Conservation (phyloP, 2,113 vertebrate species). For the Atlantisia rogersi region DNA sequence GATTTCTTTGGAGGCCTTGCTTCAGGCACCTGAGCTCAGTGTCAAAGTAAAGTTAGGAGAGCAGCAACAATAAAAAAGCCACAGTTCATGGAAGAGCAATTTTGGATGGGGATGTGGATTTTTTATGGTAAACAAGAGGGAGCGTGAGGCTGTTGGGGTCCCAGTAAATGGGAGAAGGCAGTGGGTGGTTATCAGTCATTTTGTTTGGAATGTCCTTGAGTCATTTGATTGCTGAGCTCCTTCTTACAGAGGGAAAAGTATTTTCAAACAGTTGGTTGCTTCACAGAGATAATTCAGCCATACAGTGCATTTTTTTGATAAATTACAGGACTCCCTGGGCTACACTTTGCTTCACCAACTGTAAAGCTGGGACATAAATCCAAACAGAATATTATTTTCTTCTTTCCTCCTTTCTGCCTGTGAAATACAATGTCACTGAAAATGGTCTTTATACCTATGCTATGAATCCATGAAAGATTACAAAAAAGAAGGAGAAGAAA, state of each 20-base stretch:
- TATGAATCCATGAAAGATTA: background rate
- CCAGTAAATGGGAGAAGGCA: conserved; percentile 39
- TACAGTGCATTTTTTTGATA: background rate
- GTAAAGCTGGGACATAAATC: conserved; percentile 42
- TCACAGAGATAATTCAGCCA: conserved; percentile 17
- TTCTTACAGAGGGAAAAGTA: conserved; percentile 6
- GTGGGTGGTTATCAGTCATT: background rate
- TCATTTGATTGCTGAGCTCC: conserved; percentile 4
- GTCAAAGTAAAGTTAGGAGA: background rate
- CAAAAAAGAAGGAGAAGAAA: conserved; percentile 11
- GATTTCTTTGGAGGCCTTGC: background rate
- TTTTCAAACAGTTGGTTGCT: conserved; percentile 27
- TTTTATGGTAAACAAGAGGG: conserved; percentile 15
- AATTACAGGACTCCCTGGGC: conserved; percentile 24
- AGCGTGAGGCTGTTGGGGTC: background rate
- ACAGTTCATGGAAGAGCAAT: background rate
- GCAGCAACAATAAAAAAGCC: background rate
- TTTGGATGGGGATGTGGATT: background rate
- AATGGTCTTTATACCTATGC: background rate
- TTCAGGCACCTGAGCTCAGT: background rate
- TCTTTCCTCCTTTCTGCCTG: background rate
- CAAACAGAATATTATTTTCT: background rate
- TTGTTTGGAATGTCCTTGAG: conserved; percentile 9
- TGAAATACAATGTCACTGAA: conserved; percentile 16
- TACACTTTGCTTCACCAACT: conserved; percentile 29